These are phyloP conservation scores for Cotesia glomerata DNA, from an alignment of 1,140 invertebrate genomes.

Conservation along the genomic window DNA sequence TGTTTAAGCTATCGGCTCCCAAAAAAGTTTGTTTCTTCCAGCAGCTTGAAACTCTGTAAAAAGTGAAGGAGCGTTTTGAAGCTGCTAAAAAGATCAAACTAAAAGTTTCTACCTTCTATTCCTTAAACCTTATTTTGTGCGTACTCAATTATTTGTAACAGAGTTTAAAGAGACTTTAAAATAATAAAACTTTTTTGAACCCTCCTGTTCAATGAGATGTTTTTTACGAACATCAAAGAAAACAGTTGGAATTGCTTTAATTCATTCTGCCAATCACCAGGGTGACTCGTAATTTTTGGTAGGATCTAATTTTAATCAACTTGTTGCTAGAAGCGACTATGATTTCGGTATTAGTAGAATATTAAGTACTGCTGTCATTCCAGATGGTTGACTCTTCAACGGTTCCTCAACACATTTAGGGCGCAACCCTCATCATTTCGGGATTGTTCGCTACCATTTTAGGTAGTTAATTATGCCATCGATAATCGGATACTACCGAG, in stretches of 20 bases:
- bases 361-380: constrained; percentile 23
- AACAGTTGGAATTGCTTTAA: background rate
- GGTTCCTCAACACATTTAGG: constrained; percentile 7
- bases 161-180: no score
- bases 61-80: background rate
- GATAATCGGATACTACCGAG: background rate
- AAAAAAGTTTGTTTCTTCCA: constrained; percentile 30
- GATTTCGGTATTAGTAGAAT: background rate
- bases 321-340: background rate
- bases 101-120: background rate
- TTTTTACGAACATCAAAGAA: no score
- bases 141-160: no score
- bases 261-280: background rate
- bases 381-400: constrained; percentile 19
- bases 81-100: background rate
- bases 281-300: background rate
- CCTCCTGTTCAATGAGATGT: no score
- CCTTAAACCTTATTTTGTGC: no score
- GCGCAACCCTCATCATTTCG: constrained; percentile 21
- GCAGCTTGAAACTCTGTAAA: constrained; percentile 6
- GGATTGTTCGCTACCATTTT: background rate
- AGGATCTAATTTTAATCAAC: constrained; percentile 1
- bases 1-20: constrained; percentile 26
- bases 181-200: no score
- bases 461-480: constrained; percentile 15